Evolutionary conservation across 1,140 invertebrate genomes (phyloP), one percentile per base, ranked within the genome.

Genomic region (Lutraria rhynchaena): DNA sequence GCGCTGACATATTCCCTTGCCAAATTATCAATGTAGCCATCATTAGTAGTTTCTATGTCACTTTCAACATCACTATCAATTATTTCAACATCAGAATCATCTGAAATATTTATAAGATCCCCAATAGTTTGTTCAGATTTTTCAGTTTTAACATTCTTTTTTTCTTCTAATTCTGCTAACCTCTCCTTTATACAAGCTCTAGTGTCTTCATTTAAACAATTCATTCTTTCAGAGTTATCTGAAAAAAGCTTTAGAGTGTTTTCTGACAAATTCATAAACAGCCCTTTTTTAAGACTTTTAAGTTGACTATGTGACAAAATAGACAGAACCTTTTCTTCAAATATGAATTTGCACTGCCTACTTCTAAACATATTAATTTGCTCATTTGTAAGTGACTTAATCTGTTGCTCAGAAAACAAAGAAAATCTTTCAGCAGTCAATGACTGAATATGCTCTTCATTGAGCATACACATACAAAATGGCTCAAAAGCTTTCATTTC

Each of bases 381-480:
- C 41, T 77, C 74, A 41, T 29, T 33, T 7, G 33, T 60, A 0
- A 77, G 49, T 7, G 1, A 4, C 44, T 63, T 27, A 37, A 77
- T 29, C 27, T 77, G 74, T 19, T 63, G 11, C 35, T 31, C 15
- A 17, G 74, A 58, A 13, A 77, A 53, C 22, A 7, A n/a, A 0
- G 0, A 1, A 35, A 77, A 31, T 29, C 29, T 51, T 24, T 31
- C 17, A 0, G 1, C 0, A 31, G 31, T 35, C 9, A 77, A 31
- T 22, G 31, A 58, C 31, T 77, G 37, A 1, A 77, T 65, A 1
- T 49, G 41, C 17, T 77, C 74, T 27, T 1, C 29, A 29, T 49
- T 65, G 15, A 77, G 29, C 74, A 77, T 77, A 65, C 74, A 77
- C 24, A 77, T 77, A 24, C 15, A n/a, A 2, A 33, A 24, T 33